phyloP scores from a whole-genome alignment of 2,888 invertebrate genomes.

The Dryococelus australis region DNA sequence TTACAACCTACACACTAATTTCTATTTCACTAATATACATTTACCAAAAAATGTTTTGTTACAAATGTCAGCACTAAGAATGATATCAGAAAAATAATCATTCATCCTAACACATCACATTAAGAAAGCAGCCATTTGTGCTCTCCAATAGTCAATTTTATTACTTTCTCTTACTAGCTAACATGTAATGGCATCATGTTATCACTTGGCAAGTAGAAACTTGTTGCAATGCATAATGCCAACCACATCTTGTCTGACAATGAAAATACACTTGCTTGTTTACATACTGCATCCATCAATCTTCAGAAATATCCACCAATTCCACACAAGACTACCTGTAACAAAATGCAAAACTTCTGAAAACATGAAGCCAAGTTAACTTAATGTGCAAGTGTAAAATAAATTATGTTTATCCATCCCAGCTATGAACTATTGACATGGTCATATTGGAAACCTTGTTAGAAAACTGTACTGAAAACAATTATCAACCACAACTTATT shows the following conservation, averaged over 20 bases:
- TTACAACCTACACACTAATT: background rate
- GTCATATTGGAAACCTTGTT: too few species aligned
- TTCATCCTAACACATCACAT: background rate
- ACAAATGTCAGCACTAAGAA: background rate
- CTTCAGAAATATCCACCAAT: too few species aligned
- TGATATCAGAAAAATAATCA: constrained; percentile 1
- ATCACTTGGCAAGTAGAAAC: background rate
- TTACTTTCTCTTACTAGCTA: background rate
- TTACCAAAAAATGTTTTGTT: background rate
- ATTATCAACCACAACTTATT: too few species aligned
- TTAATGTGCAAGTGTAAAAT: background rate
- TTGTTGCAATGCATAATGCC: too few species aligned
- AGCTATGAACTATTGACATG: too few species aligned
- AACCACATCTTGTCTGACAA: background rate
- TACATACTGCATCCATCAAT: too few species aligned
- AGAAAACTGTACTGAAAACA: too few species aligned
- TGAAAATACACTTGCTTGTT: background rate
- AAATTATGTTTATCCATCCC: too few species aligned
- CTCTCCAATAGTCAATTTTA: background rate
- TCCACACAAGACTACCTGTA: background rate
- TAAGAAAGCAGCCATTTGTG: background rate
- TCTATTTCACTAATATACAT: background rate
- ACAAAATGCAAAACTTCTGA: background rate
- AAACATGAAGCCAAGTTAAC: background rate
- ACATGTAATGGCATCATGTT: constrained; percentile 6